Base-by-base conservation (phyloP, 1,140 invertebrate species). In the Pogonognathellus flavescens region DNA sequence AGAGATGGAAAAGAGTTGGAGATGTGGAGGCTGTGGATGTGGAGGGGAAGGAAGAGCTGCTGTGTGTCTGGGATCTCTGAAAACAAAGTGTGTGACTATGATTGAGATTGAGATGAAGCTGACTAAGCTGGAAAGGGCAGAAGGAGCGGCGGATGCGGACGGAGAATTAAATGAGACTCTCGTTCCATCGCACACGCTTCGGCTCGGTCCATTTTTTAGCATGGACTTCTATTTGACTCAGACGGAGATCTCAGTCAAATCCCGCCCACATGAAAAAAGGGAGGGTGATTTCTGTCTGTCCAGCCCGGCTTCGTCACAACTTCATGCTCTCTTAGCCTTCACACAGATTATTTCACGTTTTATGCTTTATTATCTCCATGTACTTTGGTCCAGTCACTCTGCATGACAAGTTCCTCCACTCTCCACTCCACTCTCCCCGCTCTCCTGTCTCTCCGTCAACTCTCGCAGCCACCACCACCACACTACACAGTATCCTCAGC, bases 191-290 rank as follows among this genome's bases (percentile, higher is more conserved):
- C 62, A 6, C 14, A 18, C 10, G 25, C 31, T 50, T 16, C n/a
- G 70, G 25, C 70, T 76, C 31, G 70, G 41, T 76, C 70, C 70
- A 76, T 18, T 76, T 76, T 76, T 76, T 76, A 76, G 41, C 13
- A 8, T 76, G 70, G 70, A 76, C 66, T 72, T 72, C 41, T 22
- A 72, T n/a, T 31, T 72, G 31, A 11, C 62, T 13, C 20, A 66
- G 62, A 66, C 62, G 62, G 62, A 76, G 70, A 76, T 76, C 70
- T 31, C 31, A 31, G 25, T 31, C 70, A 76, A 25, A 76, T 76
- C 70, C 70, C 70, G 70, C 70, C 70, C 70, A 76, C 70, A 76
- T 76, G 25, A 76, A 76, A 76, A 76, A 31, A 76, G 70, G 70
- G 70, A 76, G 70, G 70, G 70, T 76, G 70, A 76, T 76, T 76